Percentiles rank a stretch among this genome's conserved stretches.
Conservation (phyloP, 2,113 vertebrate genomes). For the Takifugu flavidus region DNA sequence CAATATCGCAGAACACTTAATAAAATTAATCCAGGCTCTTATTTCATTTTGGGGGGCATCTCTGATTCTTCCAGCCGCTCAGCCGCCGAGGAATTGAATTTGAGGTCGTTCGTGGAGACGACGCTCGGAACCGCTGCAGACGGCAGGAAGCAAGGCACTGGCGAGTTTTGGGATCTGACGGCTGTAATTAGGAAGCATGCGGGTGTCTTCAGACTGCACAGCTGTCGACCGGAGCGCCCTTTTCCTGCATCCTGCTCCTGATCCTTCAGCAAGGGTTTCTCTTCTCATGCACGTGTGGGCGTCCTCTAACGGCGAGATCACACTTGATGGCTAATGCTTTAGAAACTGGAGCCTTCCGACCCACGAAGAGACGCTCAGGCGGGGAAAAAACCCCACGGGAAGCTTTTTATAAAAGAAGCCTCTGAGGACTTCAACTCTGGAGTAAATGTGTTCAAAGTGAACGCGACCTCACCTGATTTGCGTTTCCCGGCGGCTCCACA, state of each 20-base stretch:
- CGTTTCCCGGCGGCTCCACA: constrained; percentile 82
- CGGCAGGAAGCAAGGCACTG: constrained; percentile 12
- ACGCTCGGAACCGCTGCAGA: constrained; percentile 5
- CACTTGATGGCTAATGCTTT: too few species aligned
- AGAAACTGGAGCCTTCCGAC: too few species aligned
- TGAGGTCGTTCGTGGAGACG: constrained; percentile 20
- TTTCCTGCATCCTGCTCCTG: constrained; percentile 52
- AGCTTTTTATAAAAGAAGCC: too few species aligned
- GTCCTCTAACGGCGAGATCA: too few species aligned
- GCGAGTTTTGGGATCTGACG: constrained; percentile 37
- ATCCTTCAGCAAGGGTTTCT: constrained; percentile 13
- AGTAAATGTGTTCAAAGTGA: not conserved
- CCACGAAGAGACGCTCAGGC: too few species aligned
- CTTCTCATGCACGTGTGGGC: not conserved
- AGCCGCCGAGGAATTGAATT: constrained; percentile 26
- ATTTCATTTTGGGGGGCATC: constrained; percentile 51
- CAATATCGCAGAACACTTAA: constrained; percentile 57
- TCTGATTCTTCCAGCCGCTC: constrained; percentile 28
- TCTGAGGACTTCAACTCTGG: too few species aligned
- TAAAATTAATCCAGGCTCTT: constrained; percentile 53
- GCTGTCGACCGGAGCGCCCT: constrained; percentile 52
- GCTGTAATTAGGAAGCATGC: constrained; percentile 41
- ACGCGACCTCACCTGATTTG: constrained; percentile 85
- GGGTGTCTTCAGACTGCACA: constrained; percentile 57
- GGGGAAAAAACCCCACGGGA: not conserved